Percentiles rank a stretch among this genome's conserved stretches.
These are phyloP conservation scores for Mythimna albipuncta DNA, from an alignment of 2,888 invertebrate species.

Conservation along the genomic window DNA sequence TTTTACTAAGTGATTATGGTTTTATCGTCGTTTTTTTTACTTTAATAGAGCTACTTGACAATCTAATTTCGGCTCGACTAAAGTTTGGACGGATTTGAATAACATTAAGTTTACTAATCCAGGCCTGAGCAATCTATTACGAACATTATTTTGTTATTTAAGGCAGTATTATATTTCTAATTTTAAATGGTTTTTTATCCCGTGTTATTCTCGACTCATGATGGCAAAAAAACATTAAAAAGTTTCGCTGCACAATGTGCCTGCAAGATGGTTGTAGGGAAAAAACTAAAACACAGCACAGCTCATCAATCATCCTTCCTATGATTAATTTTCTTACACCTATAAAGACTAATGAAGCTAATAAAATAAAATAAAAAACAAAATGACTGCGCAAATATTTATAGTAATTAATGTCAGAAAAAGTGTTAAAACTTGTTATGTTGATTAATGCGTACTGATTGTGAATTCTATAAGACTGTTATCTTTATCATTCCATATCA, in stretches of 20 bases:
- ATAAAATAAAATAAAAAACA: slow-evolving; percentile 62
- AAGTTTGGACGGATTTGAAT: slow-evolving; percentile 51
- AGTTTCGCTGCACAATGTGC: slow-evolving; percentile 9
- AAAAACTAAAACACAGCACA: slow-evolving; percentile 46
- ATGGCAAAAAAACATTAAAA: slow-evolving; percentile 31
- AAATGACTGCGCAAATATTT: slow-evolving; percentile 70
- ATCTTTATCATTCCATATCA: slow-evolving; percentile 73
- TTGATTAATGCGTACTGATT: slow-evolving; percentile 65
- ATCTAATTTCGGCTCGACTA: slow-evolving; percentile 45
- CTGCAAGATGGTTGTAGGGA: slow-evolving; percentile 30
- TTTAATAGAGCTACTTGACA: slow-evolving; percentile 50
- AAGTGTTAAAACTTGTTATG: slow-evolving; percentile 57
- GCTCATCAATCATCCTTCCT: slow-evolving; percentile 64
- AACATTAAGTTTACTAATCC: slow-evolving; percentile 48
- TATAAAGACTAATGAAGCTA: slow-evolving; percentile 71
- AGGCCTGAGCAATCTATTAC: slow-evolving; percentile 13
- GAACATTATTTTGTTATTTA: slow-evolving; percentile 9
- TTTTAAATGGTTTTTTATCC: slow-evolving; percentile 2
- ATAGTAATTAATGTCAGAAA: slow-evolving; percentile 66
- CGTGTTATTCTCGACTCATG: slow-evolving; percentile 1
- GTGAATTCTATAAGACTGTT: slow-evolving; percentile 71
- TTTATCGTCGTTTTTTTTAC: slow-evolving; percentile 39
- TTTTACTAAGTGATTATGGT: slow-evolving; percentile 52
- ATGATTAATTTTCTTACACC: slow-evolving; percentile 70
- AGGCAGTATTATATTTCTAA: not conserved